Conservation (phyloP, 2,113 vertebrate genomes). For the Etheostoma cragini region DNA sequence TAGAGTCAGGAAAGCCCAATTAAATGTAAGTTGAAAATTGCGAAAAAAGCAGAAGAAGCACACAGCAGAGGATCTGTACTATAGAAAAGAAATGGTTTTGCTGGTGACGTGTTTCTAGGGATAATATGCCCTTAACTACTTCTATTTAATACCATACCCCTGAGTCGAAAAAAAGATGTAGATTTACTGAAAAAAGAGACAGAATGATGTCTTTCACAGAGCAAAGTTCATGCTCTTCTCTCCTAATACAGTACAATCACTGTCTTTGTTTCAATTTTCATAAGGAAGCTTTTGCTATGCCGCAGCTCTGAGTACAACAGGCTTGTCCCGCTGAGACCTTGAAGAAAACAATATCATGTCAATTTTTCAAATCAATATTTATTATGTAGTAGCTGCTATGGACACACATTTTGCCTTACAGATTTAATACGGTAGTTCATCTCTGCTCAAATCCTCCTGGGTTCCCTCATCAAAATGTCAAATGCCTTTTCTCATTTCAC, state of each 20-base stretch:
- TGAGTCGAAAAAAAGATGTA: slow-evolving; percentile 10
- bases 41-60: no score
- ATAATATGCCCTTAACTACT: no score
- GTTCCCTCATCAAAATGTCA: slow-evolving; percentile 41
- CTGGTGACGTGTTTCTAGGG: no score
- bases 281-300: slow-evolving; percentile 40
- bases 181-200: slow-evolving; percentile 1
- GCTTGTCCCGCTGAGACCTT: slow-evolving; percentile 40
- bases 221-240: slow-evolving; percentile 26
- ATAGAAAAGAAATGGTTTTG: no score
- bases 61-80: no score
- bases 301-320: slow-evolving; percentile 9
- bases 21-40: no score
- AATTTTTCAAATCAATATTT: slow-evolving; percentile 60
- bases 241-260: background rate
- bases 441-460: slow-evolving; percentile 21
- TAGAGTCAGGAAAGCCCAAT: no score
- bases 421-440: slow-evolving; percentile 52
- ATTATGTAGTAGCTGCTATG: slow-evolving; percentile 39
- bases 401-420: slow-evolving; percentile 13
- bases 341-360: slow-evolving; percentile 53
- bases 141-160: background rate
- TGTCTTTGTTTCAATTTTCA: slow-evolving; percentile 52
- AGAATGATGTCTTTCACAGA: slow-evolving; percentile 26
- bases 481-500: slow-evolving; percentile 38